Conservation (phyloP, 1,140 invertebrate genomes). For the Meloidogyne floridensis region DNA sequence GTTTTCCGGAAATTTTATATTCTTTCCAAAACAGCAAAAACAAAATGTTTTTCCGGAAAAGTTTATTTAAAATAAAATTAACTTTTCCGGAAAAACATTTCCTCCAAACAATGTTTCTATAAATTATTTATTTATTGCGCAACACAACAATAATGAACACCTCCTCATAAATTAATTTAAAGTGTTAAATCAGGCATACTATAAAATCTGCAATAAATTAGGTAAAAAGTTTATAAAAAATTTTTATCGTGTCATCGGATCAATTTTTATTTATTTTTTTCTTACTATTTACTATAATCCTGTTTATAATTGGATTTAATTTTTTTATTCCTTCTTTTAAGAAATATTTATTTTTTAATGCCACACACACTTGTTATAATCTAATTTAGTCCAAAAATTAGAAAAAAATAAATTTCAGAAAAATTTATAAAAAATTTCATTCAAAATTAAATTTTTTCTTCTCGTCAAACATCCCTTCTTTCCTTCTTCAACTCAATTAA, state of each 20-base stretch:
- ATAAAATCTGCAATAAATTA: too few species aligned
- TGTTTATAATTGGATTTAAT: slow-evolving; percentile 7
- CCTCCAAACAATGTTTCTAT: not conserved
- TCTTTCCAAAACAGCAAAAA: too few species aligned
- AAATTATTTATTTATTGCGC: not conserved
- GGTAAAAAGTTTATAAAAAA: not conserved
- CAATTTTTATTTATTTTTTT: not conserved
- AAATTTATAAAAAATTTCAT: too few species aligned
- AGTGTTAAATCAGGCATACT: not conserved
- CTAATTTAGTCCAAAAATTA: not conserved
- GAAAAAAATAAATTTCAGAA: too few species aligned
- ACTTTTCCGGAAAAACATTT: not conserved
- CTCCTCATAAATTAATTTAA: not conserved
- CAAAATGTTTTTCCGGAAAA: not conserved
- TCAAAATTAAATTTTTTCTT: too few species aligned
- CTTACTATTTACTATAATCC: not conserved
- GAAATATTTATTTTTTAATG: not conserved
- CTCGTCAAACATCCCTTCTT: not conserved
- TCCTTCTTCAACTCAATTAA: not conserved
- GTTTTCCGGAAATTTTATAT: too few species aligned
- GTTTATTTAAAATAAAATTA: not conserved
- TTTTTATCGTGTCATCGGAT: not conserved
- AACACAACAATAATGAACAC: not conserved
- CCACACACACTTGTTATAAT: not conserved
- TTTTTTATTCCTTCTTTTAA: not conserved